Evolutionary conservation across 1,140 invertebrate species (phyloP).

Genomic region (Hyphantria cunea): DNA sequence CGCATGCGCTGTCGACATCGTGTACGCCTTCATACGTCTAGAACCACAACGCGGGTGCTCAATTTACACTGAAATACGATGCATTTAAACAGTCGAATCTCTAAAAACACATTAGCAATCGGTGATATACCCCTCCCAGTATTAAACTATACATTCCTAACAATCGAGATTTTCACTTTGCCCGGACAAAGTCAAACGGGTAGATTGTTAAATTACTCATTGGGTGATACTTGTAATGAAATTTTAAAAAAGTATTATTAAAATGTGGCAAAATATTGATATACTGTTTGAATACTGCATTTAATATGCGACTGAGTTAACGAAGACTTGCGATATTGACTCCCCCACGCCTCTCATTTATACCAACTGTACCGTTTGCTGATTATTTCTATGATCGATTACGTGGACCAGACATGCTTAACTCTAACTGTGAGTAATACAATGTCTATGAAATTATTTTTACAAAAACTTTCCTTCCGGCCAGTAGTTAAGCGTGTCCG

Average conservation of each 20-base stretch:
- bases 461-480: background rate
- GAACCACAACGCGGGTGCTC: conserved; percentile 34
- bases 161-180: conserved; percentile 65
- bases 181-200: conserved; percentile 55
- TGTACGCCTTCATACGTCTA: conserved; percentile 18
- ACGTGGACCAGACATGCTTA: conserved; percentile 1
- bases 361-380: conserved; percentile 14
- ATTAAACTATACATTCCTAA: conserved; percentile 77
- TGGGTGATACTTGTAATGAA: conserved; percentile 70
- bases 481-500: conserved; percentile 11
- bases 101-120: conserved; percentile 35
- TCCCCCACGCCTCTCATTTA: conserved; percentile 18
- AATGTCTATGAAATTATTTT: conserved; percentile 7
- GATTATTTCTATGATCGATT: conserved; percentile 7
- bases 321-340: conserved; percentile 62
- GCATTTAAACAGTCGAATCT: conserved; percentile 49
- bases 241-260: conserved; percentile 61
- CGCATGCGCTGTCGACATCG: background rate
- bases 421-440: background rate
- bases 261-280: conserved; percentile 55
- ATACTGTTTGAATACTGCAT: conserved; percentile 47
- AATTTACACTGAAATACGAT: conserved; percentile 36
- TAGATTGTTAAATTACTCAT: conserved; percentile 66
- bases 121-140: conserved; percentile 51
- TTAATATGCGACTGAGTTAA: conserved; percentile 60